Evolutionary conservation across 2,888 invertebrate genomes (phyloP), one percentile per base, ranked within the genome.

Genomic region (Glomeris marginata): DNA sequence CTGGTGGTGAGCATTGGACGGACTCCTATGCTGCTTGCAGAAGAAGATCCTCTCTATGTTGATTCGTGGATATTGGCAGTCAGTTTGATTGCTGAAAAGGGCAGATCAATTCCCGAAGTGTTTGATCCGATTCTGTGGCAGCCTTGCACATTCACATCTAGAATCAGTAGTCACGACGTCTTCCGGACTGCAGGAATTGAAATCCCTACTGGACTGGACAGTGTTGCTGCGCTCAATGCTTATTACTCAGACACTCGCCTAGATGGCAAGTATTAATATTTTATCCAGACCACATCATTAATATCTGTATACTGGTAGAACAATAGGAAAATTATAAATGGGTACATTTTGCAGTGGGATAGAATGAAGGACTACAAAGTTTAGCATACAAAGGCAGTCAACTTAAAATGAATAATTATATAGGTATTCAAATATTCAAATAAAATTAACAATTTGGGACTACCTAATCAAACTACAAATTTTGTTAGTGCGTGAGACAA

Each of bases 51-150:
- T 11, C n/a, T 52, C 21, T 50, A 47, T 18, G n/a, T 45, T 16
- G 50, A 50, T 41, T 52, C 52, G 10, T 52, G 52, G 52, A 35
- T 52, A 13, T 41, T 52, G 21, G 52, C 52, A 13, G 49, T 52
- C 5, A 52, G 41, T 2, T 35, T 52, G 35, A 50, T 52, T 35
- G 49, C 45, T 33, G 52, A 49, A 33, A 52, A 52, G 22, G 44
- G 49, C 15, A 33, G 38, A n/a, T 21, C 35, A 6, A 46, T 37
- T 20, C 21, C 20, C 11, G 46, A 46, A 18, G 46, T 35, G n/a
- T 4, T 46, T 13, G 46, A 46, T 21, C 21, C 46, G 13, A 28
- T 35, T 37, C 35, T 46, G 13, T 20, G 37, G 11, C 46, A 46
- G 11, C 28, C 28, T 5, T 46, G 20, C 18, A 16, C 35, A 21